Evolutionary conservation across 2,888 invertebrate genomes (phyloP).

Genomic region (Drosophila picticornis): DNA sequence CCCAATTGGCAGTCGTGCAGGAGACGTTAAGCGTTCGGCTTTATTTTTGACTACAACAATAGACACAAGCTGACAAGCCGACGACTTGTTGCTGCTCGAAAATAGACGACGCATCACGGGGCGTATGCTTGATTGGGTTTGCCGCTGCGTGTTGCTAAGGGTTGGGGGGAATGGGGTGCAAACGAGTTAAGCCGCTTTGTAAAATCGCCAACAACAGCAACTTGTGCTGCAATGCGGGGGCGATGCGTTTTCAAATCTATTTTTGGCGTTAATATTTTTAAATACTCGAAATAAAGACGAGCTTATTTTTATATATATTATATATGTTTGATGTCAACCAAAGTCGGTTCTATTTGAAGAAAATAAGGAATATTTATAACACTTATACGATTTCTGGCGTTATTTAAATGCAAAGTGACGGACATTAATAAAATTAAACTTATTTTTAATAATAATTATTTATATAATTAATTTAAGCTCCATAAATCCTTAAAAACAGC

Average conservation of each 20-base stretch:
- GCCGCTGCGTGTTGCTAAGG: slow-evolving; percentile 9
- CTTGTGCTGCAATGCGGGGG: not conserved
- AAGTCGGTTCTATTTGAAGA: not conserved
- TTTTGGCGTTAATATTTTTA: slow-evolving; percentile 7
- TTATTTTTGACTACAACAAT: slow-evolving; percentile 9
- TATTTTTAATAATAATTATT: not conserved
- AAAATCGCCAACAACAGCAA: slow-evolving; percentile 7
- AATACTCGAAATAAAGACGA: not conserved
- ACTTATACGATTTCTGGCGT: not conserved
- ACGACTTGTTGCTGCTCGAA: slow-evolving; percentile 66
- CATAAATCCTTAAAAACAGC: too few species aligned
- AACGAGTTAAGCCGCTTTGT: slow-evolving; percentile 20
- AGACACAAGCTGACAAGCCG: not conserved
- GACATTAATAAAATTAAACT: not conserved
- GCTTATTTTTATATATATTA: not conserved
- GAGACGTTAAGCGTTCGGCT: slow-evolving; percentile 5
- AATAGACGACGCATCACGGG: slow-evolving; percentile 59
- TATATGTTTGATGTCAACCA: not conserved
- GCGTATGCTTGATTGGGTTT: slow-evolving; percentile 65
- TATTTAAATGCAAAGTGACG: not conserved
- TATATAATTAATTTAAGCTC: not conserved
- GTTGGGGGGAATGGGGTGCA: not conserved
- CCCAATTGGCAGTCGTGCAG: slow-evolving; percentile 53
- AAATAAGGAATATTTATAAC: not conserved
- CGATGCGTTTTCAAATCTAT: slow-evolving; percentile 39